Conservation (phyloP, 2,888 invertebrate species). For the Hydraecia micacea region DNA sequence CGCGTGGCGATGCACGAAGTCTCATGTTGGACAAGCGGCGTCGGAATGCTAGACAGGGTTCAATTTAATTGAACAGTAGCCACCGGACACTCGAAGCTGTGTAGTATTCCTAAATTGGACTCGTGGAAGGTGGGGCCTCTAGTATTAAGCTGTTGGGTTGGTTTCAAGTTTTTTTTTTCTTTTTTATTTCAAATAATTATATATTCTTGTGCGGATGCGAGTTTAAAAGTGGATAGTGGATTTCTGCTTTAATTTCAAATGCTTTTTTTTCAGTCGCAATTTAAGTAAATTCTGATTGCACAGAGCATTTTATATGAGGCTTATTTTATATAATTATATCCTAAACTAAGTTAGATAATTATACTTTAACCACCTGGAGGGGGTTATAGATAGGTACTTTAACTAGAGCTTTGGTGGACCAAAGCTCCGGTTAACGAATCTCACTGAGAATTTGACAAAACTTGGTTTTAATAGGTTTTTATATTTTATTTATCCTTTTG, state of each 20-base stretch:
- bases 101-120: conserved; percentile 68
- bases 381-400: too few relatives aligned
- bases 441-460: too few relatives aligned
- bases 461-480: too few relatives aligned
- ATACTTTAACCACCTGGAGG: too few relatives aligned
- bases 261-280: neutral
- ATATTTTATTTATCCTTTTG: too few relatives aligned
- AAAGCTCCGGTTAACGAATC: too few relatives aligned
- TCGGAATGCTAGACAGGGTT: conserved; percentile 60
- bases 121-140: conserved; percentile 29
- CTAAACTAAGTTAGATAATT: too few relatives aligned
- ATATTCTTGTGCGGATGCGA: conserved; percentile 5
- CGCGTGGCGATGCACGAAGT: conserved; percentile 53
- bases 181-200: conserved; percentile 7
- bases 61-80: conserved; percentile 75
- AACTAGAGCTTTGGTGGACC: too few relatives aligned
- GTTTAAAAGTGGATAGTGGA: neutral
- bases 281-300: neutral
- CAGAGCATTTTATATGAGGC: neutral
- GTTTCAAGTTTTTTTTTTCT: neutral
- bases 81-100: conserved; percentile 65
- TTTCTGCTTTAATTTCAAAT: neutral
- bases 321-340: too few relatives aligned
- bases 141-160: conserved; percentile 28
- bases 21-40: conserved; percentile 58